A percentile compares a stretch with the other conserved stretches of the same genome.
These are phyloP conservation scores for Macrotis lagotis DNA, from an alignment of 2,113 vertebrate genomes.

Conservation along the genomic window DNA sequence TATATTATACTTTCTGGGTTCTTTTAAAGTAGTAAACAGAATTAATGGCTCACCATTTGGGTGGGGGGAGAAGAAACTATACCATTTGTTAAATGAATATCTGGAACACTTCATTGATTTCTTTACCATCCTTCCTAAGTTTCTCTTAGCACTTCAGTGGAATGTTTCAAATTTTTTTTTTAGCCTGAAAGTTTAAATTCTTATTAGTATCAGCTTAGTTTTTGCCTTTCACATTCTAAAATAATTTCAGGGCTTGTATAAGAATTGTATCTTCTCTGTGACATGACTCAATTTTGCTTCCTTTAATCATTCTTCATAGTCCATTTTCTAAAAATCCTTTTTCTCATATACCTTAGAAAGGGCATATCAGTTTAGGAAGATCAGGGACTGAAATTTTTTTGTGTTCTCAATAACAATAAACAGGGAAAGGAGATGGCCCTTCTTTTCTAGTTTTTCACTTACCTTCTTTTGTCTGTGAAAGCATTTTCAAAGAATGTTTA, in stretches of 20 bases:
- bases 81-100: neutral
- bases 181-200: neutral
- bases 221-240: neutral
- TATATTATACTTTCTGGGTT: constrained; percentile 23
- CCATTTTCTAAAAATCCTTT: neutral
- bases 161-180: constrained; percentile 4
- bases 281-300: neutral
- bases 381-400: neutral
- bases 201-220: constrained; percentile 22
- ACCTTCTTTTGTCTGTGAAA: constrained; percentile 32
- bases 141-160: constrained; percentile 47
- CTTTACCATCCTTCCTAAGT: neutral
- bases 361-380: neutral
- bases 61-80: too few species aligned
- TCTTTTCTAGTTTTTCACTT: neutral
- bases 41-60: neutral
- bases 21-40: constrained; percentile 11
- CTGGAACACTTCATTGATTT: neutral
- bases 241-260: constrained; percentile 23
- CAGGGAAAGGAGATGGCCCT: neutral
- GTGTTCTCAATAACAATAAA: constrained; percentile 19
- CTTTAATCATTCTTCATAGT: neutral
- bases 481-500: constrained; percentile 3
- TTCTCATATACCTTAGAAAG: constrained; percentile 24
- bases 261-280: constrained; percentile 28